Evolutionary conservation across 2,888 invertebrate species (phyloP).

Genomic region (Griposia aprilina): DNA sequence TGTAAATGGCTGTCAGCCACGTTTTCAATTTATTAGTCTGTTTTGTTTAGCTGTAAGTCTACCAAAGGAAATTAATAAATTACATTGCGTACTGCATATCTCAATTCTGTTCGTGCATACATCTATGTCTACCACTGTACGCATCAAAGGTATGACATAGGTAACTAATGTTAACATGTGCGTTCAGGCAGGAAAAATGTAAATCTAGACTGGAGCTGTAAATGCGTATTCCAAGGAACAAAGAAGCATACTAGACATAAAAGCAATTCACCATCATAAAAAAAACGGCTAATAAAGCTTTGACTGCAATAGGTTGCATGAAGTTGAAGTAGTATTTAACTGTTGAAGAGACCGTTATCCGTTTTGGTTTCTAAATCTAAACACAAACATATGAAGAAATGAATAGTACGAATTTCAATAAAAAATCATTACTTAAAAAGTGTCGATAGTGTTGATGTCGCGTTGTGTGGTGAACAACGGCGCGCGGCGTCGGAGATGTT

Average conservation of each 20-base stretch:
- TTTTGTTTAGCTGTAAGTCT: too few relatives aligned
- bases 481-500: slow-evolving; percentile 1
- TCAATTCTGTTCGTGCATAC: not conserved
- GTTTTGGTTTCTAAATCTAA: not conserved
- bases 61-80: too few relatives aligned
- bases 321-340: not conserved
- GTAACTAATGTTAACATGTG: not conserved
- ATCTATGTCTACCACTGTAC: not conserved
- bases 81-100: not conserved
- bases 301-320: not conserved
- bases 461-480: slow-evolving; percentile 12
- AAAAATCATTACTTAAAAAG: not conserved
- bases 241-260: too few relatives aligned
- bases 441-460: not conserved
- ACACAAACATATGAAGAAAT: not conserved
- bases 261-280: not conserved
- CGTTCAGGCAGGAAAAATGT: not conserved
- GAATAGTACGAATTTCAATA: not conserved
- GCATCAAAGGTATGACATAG: not conserved
- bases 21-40: not conserved
- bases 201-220: too few relatives aligned
- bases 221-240: too few relatives aligned
- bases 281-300: not conserved
- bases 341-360: not conserved
- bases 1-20: too few relatives aligned